phyloP scores from a whole-genome alignment of 2,888 invertebrate genomes.

The Malachius bipustulatus region DNA sequence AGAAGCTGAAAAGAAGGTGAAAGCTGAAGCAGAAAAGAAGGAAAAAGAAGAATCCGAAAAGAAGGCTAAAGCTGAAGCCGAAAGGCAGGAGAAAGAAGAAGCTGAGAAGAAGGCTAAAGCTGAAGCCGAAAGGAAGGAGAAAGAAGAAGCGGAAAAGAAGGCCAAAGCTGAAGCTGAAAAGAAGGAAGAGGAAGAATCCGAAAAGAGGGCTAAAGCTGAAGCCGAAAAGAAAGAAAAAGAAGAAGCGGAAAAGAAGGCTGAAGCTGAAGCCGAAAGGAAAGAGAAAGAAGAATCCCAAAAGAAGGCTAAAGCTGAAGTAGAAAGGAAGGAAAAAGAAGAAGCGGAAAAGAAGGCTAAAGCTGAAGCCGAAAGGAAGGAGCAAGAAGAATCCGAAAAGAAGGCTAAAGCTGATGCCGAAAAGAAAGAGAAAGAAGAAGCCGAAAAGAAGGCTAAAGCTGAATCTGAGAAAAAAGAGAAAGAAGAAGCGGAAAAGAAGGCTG shows the following conservation, averaged over 20 bases:
- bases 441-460: conserved; percentile 14
- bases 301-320: conserved; percentile 11
- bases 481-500: too few species aligned
- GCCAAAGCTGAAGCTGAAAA: conserved; percentile 18
- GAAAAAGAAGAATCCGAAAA: conserved; percentile 15
- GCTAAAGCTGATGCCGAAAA: too few species aligned
- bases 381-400: too few species aligned
- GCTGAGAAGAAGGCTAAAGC: conserved; percentile 17
- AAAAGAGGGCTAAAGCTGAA: conserved; percentile 10
- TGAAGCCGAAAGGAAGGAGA: conserved; percentile 15
- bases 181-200: conserved; percentile 12
- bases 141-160: conserved; percentile 15
- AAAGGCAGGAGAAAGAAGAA: conserved; percentile 15
- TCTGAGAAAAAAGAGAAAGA: too few species aligned
- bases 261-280: too few species aligned
- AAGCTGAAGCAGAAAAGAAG: conserved; percentile 12
- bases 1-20: too few species aligned
- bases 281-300: too few species aligned
- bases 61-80: conserved; percentile 15
- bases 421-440: too few species aligned
- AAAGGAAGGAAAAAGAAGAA: conserved; percentile 10
- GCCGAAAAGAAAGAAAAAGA: conserved; percentile 13
- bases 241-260: conserved; percentile 10
- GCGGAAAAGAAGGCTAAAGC: conserved; percentile 10
- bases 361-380: too few species aligned